Evolutionary conservation across 2,113 vertebrate species (phyloP).

Genomic region (Himantopus leucocephalus): DNA sequence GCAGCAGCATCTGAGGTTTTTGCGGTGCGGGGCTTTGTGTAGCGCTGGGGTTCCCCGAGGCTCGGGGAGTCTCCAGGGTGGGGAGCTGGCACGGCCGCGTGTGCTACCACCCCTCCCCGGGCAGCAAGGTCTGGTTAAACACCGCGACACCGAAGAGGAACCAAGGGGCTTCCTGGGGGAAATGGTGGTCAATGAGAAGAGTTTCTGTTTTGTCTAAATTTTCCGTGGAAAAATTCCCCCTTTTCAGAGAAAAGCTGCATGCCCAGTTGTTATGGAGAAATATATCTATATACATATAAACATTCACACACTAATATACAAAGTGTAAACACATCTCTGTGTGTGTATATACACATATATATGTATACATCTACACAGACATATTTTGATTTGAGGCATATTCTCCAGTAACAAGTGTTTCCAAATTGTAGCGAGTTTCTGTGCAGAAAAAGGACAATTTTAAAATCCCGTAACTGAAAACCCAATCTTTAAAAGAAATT

Average conservation of each 20-base stretch:
- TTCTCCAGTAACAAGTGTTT: neutral
- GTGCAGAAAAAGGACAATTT: neutral
- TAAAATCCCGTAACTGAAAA: neutral
- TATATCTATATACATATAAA: neutral
- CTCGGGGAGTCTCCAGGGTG: accelerated
- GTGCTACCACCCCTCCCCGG: accelerated
- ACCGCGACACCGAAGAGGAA: neutral
- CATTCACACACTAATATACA: neutral
- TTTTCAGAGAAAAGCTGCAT: neutral
- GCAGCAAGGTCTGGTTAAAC: neutral
- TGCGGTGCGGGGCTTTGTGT: accelerated
- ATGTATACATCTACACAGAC: neutral
- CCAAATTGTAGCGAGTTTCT: neutral
- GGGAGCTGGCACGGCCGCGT: accelerated
- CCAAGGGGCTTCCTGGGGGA: neutral
- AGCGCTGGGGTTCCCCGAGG: neutral
- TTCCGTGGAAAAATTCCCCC: neutral
- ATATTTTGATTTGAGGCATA: neutral
- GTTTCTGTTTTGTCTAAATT: neutral
- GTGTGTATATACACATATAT: neutral
- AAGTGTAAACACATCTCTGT: neutral
- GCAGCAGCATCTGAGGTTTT: neutral
- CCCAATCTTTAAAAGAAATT: neutral
- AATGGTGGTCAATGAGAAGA: neutral
- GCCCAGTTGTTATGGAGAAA: neutral